Conservation (phyloP, 2,888 invertebrate species). For the Pedicia rivosa region DNA sequence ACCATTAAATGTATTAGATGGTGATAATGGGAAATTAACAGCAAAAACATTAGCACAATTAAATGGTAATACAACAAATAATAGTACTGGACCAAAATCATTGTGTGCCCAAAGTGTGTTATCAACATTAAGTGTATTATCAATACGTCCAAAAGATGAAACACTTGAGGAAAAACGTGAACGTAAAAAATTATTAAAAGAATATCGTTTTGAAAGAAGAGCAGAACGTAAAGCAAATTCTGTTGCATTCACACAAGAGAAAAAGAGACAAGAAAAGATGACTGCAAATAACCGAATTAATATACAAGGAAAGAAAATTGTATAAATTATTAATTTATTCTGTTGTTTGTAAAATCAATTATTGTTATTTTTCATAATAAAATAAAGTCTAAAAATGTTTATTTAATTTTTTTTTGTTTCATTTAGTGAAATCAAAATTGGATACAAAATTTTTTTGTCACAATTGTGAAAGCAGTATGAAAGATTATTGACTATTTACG, state of each 20-base stretch:
- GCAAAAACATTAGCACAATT: slow-evolving; percentile 49
- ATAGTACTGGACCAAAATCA: slow-evolving; percentile 35
- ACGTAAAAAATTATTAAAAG: slow-evolving; percentile 61
- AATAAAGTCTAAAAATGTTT: too few relatives aligned
- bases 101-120: slow-evolving; percentile 44
- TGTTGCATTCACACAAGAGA: slow-evolving; percentile 71
- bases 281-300: slow-evolving; percentile 58
- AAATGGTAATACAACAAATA: slow-evolving; percentile 31
- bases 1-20: slow-evolving; percentile 47
- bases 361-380: too few relatives aligned
- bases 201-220: slow-evolving; percentile 61
- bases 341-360: too few relatives aligned
- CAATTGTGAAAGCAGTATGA: too few relatives aligned
- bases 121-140: slow-evolving; percentile 52
- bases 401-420: too few relatives aligned
- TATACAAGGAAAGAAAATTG: slow-evolving; percentile 52
- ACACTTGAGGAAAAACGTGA: slow-evolving; percentile 56
- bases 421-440: too few relatives aligned
- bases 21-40: slow-evolving; percentile 45
- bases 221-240: slow-evolving; percentile 67
- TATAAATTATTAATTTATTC: slow-evolving; percentile 29
- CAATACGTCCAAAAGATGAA: slow-evolving; percentile 60
- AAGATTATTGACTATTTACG: too few relatives aligned
- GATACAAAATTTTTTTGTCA: too few relatives aligned
- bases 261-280: slow-evolving; percentile 64